These are phyloP conservation scores for Dysmachus trigonus DNA, from an alignment of 2,888 invertebrate genomes.

Conservation along the genomic window DNA sequence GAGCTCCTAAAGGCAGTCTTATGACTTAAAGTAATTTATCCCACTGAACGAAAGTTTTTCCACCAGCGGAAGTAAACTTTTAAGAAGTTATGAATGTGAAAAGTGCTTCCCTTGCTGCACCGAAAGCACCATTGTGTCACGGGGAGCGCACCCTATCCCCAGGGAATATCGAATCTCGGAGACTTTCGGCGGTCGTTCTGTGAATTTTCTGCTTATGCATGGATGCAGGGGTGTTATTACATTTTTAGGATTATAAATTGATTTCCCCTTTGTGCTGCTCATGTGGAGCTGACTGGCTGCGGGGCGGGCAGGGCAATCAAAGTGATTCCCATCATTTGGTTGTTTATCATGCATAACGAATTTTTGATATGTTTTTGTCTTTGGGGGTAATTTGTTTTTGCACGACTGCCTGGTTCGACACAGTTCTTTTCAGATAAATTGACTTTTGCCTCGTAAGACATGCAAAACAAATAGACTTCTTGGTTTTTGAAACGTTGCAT, in stretches of 20 bases:
- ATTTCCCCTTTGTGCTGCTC: not conserved
- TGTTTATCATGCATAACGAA: not conserved
- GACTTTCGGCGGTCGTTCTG: not conserved
- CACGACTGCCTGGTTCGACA: not conserved
- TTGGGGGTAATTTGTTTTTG: not conserved
- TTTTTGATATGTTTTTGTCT: not conserved
- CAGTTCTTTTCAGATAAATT: not conserved
- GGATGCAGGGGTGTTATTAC: not conserved
- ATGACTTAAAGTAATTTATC: not conserved
- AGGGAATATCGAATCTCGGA: not conserved
- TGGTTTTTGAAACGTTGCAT: no score
- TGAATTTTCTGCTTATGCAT: not conserved
- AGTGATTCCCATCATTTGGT: not conserved
- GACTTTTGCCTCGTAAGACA: no score
- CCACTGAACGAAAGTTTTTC: not conserved
- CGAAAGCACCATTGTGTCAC: not conserved
- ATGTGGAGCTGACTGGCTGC: not conserved
- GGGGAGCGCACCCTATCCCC: not conserved
- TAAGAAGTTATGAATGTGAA: not conserved
- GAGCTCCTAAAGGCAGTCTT: not conserved
- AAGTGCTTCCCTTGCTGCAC: not conserved
- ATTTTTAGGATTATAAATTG: not conserved
- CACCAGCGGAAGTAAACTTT: not conserved
- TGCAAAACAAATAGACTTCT: no score
- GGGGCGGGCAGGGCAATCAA: not conserved